Conservation (phyloP, 2,888 invertebrate genomes). For the Drosophila stalkeri region DNA sequence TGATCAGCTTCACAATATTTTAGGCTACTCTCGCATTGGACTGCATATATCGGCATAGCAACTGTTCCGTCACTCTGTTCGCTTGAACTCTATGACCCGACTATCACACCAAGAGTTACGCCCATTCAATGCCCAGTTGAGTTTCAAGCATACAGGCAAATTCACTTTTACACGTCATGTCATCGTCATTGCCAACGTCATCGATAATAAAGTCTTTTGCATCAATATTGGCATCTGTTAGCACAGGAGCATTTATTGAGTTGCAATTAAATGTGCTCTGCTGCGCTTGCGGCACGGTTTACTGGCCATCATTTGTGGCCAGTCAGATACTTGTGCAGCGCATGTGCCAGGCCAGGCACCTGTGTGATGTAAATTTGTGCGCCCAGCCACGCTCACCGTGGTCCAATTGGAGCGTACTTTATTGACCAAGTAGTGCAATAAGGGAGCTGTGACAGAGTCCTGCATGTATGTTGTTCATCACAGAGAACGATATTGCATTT, state of each 20-base stretch:
- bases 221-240: not conserved
- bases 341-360: not conserved
- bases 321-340: not conserved
- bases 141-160: not conserved
- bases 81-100: no score
- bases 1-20: no score
- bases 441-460: not conserved
- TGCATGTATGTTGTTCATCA: not conserved
- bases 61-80: no score
- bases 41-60: no score
- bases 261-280: not conserved
- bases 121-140: no score
- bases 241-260: not conserved
- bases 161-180: no score
- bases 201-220: not conserved
- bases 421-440: not conserved
- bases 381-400: not conserved
- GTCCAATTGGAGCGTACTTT: no score
- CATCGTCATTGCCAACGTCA: not conserved
- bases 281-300: not conserved
- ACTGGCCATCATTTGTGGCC: not conserved
- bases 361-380: no score
- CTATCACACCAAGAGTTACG: no score
- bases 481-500: not conserved
- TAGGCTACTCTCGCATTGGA: no score